Conservation (phyloP, 2,797 vertebrate genomes). For the Pseudotriccus pelzelni region DNA sequence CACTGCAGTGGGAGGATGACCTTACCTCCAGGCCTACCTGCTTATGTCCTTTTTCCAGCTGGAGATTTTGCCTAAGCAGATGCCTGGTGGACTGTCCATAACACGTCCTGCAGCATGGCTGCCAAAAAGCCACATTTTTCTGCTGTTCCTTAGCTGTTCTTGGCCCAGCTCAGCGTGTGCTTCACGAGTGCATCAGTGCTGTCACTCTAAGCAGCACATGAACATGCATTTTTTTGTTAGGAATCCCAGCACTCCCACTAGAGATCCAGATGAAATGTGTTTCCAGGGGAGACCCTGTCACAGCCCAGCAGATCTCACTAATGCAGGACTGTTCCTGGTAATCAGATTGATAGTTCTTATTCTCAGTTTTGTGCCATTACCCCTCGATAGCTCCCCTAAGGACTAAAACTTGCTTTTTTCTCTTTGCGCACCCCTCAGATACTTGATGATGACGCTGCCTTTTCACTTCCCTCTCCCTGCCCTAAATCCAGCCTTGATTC, state of each 20-base stretch:
- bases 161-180: not conserved
- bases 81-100: not conserved
- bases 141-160: not conserved
- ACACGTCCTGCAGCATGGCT: not conserved
- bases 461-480: not conserved
- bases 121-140: not conserved
- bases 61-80: not conserved
- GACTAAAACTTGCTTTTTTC: not conserved
- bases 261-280: not conserved
- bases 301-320: not conserved
- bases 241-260: not conserved
- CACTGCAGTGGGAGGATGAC: not conserved
- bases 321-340: not conserved
- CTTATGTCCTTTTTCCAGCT: not conserved
- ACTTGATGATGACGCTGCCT: not conserved
- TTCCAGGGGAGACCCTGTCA: not conserved
- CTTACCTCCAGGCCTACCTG: not conserved
- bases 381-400: not conserved
- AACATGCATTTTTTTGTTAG: not conserved
- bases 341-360: not conserved
- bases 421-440: not conserved
- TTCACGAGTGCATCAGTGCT: rapidly evolving
- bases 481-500: not conserved
- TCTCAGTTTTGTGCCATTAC: not conserved
- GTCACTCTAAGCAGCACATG: not conserved